A percentile compares a stretch with the other conserved stretches of the same genome.
phyloP scores from a whole-genome alignment of 2,113 vertebrate genomes.

The Hylia prasina region DNA sequence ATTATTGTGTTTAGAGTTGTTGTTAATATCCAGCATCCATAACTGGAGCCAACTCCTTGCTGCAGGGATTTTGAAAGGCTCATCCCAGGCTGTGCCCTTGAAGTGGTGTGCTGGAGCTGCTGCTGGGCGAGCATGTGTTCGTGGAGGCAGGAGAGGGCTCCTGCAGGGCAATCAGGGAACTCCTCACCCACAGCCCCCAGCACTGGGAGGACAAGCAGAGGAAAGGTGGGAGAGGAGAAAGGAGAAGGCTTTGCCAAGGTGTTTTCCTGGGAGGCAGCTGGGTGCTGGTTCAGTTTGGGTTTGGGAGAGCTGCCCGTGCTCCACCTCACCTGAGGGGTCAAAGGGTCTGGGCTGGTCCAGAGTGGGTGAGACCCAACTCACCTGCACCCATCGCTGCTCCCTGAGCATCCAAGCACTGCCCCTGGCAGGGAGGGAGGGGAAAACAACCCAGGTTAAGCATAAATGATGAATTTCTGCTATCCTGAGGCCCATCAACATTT shows the following conservation, averaged over 20 bases:
- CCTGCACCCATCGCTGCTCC: background rate
- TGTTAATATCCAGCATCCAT: background rate
- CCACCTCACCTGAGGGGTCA: background rate
- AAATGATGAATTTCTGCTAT: background rate
- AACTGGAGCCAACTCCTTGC: background rate
- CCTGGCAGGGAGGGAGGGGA: background rate
- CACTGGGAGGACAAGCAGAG: background rate
- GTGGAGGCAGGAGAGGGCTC: background rate
- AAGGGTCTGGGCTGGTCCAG: background rate
- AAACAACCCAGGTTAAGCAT: background rate
- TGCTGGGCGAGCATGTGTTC: background rate
- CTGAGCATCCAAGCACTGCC: background rate
- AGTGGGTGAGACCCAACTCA: background rate
- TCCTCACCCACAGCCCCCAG: background rate
- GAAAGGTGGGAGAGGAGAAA: background rate
- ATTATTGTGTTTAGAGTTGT: background rate
- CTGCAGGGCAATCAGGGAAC: rapidly evolving
- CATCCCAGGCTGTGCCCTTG: background rate
- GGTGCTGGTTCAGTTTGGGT: background rate
- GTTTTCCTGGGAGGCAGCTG: background rate
- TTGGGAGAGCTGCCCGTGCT: background rate
- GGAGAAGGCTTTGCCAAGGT: rapidly evolving
- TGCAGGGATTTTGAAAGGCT: background rate
- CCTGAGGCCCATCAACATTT: background rate
- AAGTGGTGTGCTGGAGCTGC: background rate